Evolutionary conservation across 2,113 vertebrate species (phyloP).

Genomic region (Rhynchomys soricoides): DNA sequence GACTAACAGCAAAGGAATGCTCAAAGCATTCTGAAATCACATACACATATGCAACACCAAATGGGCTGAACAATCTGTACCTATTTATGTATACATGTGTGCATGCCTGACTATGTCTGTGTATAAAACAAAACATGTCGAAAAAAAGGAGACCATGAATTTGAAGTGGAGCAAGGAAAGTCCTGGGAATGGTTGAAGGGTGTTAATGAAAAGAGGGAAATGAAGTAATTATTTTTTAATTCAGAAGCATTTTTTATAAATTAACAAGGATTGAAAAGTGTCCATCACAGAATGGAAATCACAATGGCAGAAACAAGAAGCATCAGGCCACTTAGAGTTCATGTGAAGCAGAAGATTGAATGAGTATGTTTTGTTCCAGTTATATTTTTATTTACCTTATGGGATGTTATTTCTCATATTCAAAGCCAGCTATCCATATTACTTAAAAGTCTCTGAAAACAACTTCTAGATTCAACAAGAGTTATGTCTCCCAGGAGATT

Average conservation of each 20-base stretch:
- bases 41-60: not conserved
- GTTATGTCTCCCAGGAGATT: not conserved
- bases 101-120: not conserved
- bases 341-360: not conserved
- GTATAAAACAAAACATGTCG: not conserved
- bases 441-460: not conserved
- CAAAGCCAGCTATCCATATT: not conserved
- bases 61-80: no score
- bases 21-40: not conserved
- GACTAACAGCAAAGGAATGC: no score
- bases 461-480: not conserved
- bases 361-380: no score
- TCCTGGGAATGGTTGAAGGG: not conserved
- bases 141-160: not conserved
- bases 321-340: not conserved
- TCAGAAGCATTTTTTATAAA: not conserved
- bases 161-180: not conserved
- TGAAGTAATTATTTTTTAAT: not conserved
- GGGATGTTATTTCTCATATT: not conserved
- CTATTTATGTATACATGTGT: not conserved
- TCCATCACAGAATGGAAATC: not conserved
- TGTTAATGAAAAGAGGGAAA: not conserved
- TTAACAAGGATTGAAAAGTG: not conserved
- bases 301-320: rapidly evolving
- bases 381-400: no score